Conservation (phyloP, 1,140 invertebrate genomes). For the Calliphora vicina region DNA sequence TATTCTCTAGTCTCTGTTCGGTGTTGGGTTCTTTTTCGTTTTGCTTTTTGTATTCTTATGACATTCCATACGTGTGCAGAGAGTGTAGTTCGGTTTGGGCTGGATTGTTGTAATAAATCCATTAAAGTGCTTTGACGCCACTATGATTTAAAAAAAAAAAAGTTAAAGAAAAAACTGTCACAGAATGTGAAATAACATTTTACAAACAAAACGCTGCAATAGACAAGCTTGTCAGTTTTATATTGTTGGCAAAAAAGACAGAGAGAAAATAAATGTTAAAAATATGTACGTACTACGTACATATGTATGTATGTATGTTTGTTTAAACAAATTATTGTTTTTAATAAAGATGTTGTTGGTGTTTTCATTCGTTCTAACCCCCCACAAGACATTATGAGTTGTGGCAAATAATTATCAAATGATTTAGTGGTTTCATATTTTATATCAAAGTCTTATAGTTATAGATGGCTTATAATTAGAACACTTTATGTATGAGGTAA, state of each 20-base stretch:
- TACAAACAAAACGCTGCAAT: not conserved
- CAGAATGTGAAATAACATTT: not conserved
- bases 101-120: not conserved
- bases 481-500: too few species aligned
- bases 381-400: not conserved
- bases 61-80: not conserved
- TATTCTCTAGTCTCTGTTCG: not conserved
- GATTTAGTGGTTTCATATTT: not conserved
- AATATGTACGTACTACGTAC: too few species aligned
- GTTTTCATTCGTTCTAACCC: not conserved
- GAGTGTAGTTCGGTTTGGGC: not conserved
- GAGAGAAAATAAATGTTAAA: not conserved
- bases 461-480: too few species aligned
- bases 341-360: not conserved
- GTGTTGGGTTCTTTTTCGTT: not conserved
- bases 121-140: conserved; percentile 11
- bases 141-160: not conserved
- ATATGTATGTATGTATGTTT: too few species aligned
- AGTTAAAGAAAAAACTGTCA: not conserved
- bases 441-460: too few species aligned
- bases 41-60: not conserved
- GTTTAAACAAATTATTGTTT: too few species aligned
- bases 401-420: not conserved
- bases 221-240: not conserved
- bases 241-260: not conserved